These are phyloP conservation scores for Ciconia maguari DNA, from an alignment of 2,113 vertebrate genomes.

Conservation along the genomic window DNA sequence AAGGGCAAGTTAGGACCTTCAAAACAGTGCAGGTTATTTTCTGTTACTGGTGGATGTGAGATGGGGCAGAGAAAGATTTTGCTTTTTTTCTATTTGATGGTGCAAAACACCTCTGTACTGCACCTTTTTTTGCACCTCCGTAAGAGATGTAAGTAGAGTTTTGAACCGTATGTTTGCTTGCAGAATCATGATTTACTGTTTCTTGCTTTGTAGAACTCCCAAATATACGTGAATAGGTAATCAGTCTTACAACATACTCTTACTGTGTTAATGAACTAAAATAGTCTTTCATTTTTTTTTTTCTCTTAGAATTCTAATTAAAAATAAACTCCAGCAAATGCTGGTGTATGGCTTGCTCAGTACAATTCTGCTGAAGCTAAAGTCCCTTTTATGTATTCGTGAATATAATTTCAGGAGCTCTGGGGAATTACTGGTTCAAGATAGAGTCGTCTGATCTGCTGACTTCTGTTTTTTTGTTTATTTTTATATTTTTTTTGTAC, in stretches of 20 bases:
- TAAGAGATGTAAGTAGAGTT: background rate
- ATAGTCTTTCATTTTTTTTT: background rate
- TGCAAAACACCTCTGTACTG: background rate
- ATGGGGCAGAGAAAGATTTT: background rate
- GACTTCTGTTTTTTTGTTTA: background rate
- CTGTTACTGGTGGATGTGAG: background rate
- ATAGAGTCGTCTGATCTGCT: background rate
- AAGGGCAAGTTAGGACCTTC: background rate
- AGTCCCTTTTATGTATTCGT: background rate
- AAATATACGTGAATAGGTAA: background rate
- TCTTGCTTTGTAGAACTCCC: background rate
- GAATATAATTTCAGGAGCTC: background rate
- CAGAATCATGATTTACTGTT: background rate
- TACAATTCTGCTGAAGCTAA: background rate
- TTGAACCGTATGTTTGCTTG: fast-evolving
- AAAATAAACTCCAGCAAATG: background rate
- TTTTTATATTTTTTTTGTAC: background rate
- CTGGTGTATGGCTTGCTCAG: background rate
- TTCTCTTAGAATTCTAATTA: background rate
- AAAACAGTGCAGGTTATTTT: background rate
- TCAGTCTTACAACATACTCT: background rate
- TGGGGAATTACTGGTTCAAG: background rate
- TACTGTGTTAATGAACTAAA: background rate
- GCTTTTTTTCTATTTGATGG: background rate
- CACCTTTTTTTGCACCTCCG: background rate